Conservation (phyloP, 2,113 vertebrate genomes). For the Xerus inauris region DNA sequence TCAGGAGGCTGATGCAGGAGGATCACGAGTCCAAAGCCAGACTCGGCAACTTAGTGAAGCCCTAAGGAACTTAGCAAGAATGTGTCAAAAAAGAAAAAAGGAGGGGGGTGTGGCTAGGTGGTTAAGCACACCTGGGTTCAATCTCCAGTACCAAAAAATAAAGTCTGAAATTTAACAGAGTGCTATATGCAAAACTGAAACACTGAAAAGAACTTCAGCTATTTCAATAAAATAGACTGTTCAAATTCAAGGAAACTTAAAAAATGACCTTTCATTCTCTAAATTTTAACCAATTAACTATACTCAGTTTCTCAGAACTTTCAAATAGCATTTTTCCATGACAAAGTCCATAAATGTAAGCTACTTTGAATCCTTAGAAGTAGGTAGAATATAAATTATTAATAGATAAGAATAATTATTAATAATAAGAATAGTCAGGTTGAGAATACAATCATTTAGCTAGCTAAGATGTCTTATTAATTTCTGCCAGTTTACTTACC, state of each 20-base stretch:
- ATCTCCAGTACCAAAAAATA: not conserved
- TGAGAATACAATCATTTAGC: constrained; percentile 51
- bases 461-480: constrained; percentile 40
- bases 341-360: accelerated
- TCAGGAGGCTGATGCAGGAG: not conserved
- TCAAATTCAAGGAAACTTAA: not conserved
- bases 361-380: constrained; percentile 29
- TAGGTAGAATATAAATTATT: not conserved
- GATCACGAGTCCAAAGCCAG: not conserved
- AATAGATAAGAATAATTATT: too few species aligned
- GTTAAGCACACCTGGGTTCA: not conserved
- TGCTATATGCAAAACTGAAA: not conserved
- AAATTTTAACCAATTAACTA: constrained; percentile 36
- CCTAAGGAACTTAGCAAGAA: not conserved
- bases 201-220: not conserved
- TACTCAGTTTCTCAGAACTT: constrained; percentile 11
- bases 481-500: constrained; percentile 89
- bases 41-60: not conserved
- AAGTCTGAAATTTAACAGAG: not conserved
- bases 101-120: not conserved
- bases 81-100: not conserved
- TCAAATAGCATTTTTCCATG: not conserved
- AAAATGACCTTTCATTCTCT: not conserved
- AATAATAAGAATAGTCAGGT: constrained; percentile 42
- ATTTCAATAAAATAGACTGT: not conserved